Percentiles rank a stretch among this genome's conserved stretches.
phyloP scores from a whole-genome alignment of 2,888 invertebrate genomes.

The Xestoiulus laeticollis region DNA sequence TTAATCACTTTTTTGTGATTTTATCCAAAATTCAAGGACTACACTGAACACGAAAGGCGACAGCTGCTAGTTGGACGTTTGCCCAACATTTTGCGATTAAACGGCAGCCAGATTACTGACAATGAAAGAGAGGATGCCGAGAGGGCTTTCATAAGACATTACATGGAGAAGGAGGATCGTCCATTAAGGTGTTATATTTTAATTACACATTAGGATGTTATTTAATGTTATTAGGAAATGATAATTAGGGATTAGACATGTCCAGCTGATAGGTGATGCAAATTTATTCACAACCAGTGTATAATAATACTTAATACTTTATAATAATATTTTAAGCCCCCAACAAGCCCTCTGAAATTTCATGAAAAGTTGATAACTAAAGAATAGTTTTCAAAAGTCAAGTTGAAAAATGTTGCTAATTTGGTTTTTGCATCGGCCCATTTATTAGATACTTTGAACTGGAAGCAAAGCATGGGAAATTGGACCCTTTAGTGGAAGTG shows the following conservation, averaged over 20 bases:
- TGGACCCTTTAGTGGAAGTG: slow-evolving; percentile 88
- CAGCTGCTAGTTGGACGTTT: slow-evolving; percentile 87
- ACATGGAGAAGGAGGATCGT: slow-evolving; percentile 84
- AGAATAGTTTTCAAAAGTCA: no score
- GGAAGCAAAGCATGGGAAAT: slow-evolving; percentile 83
- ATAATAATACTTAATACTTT: no score
- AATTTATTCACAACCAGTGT: no score
- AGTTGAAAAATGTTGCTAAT: not conserved
- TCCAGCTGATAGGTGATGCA: no score
- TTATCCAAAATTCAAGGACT: slow-evolving; percentile 69
- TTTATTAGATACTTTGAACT: slow-evolving; percentile 75
- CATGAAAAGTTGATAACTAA: no score
- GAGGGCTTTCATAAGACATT: slow-evolving; percentile 89
- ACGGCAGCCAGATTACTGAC: slow-evolving; percentile 84
- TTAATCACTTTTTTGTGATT: not conserved
- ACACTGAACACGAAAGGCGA: slow-evolving; percentile 87
- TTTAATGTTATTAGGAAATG: no score
- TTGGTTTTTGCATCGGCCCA: not conserved
- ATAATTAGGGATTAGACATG: no score
- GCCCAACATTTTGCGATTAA: slow-evolving; percentile 84
- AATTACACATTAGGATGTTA: slow-evolving; percentile 54
- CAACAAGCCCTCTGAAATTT: no score
- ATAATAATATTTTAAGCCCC: no score
- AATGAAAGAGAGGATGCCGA: slow-evolving; percentile 93
- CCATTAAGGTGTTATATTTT: slow-evolving; percentile 85